Percentiles rank a stretch among this genome's conserved stretches.
phyloP scores from a whole-genome alignment of 2,888 invertebrate species.

The Cerastoderma edule region DNA sequence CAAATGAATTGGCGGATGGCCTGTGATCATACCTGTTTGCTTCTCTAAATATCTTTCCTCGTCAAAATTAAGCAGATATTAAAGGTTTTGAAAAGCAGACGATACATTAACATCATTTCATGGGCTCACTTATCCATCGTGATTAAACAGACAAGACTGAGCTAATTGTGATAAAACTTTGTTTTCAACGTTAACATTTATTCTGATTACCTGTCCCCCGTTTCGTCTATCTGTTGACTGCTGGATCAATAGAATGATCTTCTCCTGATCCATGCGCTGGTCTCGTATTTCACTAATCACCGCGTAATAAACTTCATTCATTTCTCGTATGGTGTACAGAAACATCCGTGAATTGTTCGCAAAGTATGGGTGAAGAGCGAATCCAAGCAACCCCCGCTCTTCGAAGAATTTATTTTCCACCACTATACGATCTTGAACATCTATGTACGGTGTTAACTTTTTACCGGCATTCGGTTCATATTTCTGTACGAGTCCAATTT shows the following conservation, averaged over 20 bases:
- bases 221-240: constrained; percentile 75
- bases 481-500: constrained; percentile 54
- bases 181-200: no score
- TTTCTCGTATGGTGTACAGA: constrained; percentile 69
- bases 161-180: no score
- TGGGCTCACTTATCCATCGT: no score
- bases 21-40: no score
- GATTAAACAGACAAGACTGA: no score
- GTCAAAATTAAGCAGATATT: no score
- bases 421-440: constrained; percentile 53
- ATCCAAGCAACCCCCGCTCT: constrained; percentile 75
- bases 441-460: constrained; percentile 48
- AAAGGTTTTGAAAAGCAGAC: no score
- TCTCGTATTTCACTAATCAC: constrained; percentile 47
- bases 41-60: no score
- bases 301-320: constrained; percentile 35
- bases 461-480: constrained; percentile 22
- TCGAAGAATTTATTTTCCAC: constrained; percentile 46
- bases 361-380: constrained; percentile 77
- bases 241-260: constrained; percentile 69
- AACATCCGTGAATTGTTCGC: constrained; percentile 67
- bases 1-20: no score
- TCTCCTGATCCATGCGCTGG: constrained; percentile 63
- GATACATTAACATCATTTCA: no score
- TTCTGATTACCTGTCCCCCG: constrained; percentile 77